Conservation (phyloP, 2,797 vertebrate genomes). For the Threskiornis aethiopicus region DNA sequence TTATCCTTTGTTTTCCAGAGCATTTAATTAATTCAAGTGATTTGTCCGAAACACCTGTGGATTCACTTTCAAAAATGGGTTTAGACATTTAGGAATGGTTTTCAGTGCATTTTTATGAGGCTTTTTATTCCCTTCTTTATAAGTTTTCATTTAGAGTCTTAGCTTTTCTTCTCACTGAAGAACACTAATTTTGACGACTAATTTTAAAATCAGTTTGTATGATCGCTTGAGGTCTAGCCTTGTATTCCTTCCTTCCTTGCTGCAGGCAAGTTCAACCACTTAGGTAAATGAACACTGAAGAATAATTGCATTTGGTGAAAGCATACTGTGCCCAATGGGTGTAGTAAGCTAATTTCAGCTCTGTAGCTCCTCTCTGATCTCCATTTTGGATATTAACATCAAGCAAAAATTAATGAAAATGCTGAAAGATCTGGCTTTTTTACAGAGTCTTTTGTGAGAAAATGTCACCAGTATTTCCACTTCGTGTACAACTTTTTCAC, state of each 20-base stretch:
- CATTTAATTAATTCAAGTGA: background rate
- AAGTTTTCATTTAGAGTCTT: background rate
- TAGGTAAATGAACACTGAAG: background rate
- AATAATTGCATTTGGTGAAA: background rate
- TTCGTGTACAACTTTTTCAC: background rate
- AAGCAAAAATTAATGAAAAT: background rate
- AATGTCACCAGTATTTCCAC: background rate
- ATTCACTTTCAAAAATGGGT: background rate
- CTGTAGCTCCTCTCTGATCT: background rate
- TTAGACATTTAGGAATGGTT: background rate
- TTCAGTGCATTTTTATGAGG: background rate
- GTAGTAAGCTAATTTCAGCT: background rate
- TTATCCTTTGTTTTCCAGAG: background rate
- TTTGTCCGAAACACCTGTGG: background rate
- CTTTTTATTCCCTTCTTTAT: background rate
- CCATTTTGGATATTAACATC: background rate
- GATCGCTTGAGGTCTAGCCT: background rate
- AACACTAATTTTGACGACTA: background rate
- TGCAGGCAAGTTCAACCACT: background rate
- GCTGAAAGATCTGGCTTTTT: background rate
- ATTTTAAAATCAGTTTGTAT: background rate
- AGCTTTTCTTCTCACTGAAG: background rate
- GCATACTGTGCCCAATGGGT: background rate
- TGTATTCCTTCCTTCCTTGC: background rate
- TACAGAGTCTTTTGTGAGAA: background rate